Base-by-base conservation (phyloP, 1,140 invertebrate species). In the Drosophila nannoptera region DNA sequence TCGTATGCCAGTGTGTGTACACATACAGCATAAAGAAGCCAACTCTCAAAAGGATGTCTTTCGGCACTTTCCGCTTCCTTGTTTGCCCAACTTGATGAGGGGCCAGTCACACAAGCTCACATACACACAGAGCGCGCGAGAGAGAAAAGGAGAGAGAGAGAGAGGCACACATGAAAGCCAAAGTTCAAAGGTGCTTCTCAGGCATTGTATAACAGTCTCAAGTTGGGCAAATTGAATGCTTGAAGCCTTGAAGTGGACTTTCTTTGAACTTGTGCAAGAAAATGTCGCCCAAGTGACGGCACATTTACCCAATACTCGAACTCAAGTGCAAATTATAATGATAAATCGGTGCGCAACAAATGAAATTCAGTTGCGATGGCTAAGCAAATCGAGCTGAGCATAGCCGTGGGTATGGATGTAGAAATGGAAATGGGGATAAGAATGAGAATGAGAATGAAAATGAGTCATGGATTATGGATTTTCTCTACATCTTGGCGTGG, bases 381-480 rank as follows among this genome's bases (percentile, higher is more conserved):
- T 22, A 3, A 22, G 22, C 22, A 22, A 22, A 22, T 22, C 1
- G 3, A 22, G 22, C 22, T 22, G 22, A 22, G 22, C 22, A 22
- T 22, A 22, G 22, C 22, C 1, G 22, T 22, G 22, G 22, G 22
- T 22, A 22, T 22, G 22, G 22, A 22, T 1, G 22, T 22, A 3
- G 22, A 22, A 38, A 36, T 38, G 33, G 16, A 52, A 14, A 60
- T 59, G 35, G 46, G 38, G 55, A 38, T 45, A 49, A 32, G 45
- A 7, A 38, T 22, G 22, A 3, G 4, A 52, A n/a, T 60, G 59
- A 63, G 12, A 55, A 69, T 48, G 60, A 64, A 73, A 54, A 73
- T 86, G 81, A 86, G 31, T 86, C 81, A 86, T 86, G 22, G 22
- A 68, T 32, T 86, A 86, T 86, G 71, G 81, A 86, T 86, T 86